Evolutionary conservation across 2,888 invertebrate genomes (phyloP), one percentile per base, ranked within the genome.

Genomic region (Napeogenes inachia): DNA sequence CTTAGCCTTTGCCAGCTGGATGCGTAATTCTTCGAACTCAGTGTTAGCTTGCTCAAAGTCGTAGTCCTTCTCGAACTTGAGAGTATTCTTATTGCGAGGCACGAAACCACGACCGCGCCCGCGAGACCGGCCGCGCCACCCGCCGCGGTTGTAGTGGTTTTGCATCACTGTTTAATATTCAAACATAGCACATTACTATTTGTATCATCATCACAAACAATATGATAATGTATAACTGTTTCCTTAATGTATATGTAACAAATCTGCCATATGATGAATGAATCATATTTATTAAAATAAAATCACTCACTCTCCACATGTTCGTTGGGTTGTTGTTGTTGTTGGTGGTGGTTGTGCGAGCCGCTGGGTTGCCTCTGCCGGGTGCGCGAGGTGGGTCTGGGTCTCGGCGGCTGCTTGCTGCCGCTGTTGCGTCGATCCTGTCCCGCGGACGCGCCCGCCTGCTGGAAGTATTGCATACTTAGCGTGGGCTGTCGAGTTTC

Each of bases 31-130:
- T 78, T 98, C 97, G 85, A 99, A 99, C 88, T 99, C 95, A 50
- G 97, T 98, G 85, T 99, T 99, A 64, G 99, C 98, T 84, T 98
- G 97, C 87, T 99, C 99, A 82, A 99, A 99, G 87, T 99, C 99
- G 80, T 98, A 99, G 80, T 99, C 99, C 73, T 95, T 96, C 71
- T 98, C 98, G 85, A 98, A 99, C 85, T 98, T 98, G 70, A 98
- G 93, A 13, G 94, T 94, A 75, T 94, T 94, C 82, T 94, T 94
- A 70, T 92, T 85, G 67, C 87, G 84, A 2, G 87, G 86, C 30
- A 85, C 79, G 75, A 89, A 88, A 0, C 89, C 89, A 68, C 87
- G 87, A 0, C 89, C 88, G 72, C 81, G 91, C 56, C 86, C 89
- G 60, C 85, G 87, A 53, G 82, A 84, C 74, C 86, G 77, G 2